Conservation (phyloP, 2,888 invertebrate species). For the Deilephila elpenor region DNA sequence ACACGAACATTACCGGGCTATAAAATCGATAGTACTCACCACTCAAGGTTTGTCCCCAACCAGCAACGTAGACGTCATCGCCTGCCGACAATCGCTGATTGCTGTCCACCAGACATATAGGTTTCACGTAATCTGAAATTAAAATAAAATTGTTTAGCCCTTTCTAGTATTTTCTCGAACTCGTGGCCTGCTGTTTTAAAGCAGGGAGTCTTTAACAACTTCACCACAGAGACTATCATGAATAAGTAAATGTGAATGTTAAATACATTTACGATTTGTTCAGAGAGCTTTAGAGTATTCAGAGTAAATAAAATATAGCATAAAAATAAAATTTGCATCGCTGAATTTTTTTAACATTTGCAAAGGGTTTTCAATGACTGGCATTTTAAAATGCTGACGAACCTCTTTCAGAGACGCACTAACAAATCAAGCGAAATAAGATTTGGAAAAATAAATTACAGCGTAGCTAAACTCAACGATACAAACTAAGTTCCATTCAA, state of each 20-base stretch:
- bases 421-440: conserved; percentile 21
- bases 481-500: background rate
- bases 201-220: no score
- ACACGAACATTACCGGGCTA: conserved; percentile 12
- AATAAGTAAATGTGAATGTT: background rate
- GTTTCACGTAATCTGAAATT: conserved; percentile 83
- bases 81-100: conserved; percentile 67
- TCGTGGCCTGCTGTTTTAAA: no score
- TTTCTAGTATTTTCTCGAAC: background rate
- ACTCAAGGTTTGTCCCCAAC: conserved; percentile 86
- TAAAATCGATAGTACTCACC: conserved; percentile 66
- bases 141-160: conserved; percentile 29
- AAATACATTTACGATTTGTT: background rate
- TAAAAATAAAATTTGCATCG: conserved; percentile 23
- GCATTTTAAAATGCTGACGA: conserved; percentile 18
- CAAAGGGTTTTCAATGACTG: conserved; percentile 10
- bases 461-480: background rate
- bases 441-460: conserved; percentile 19
- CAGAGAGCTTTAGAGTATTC: background rate
- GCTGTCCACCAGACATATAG: conserved; percentile 81
- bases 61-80: conserved; percentile 83
- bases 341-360: conserved; percentile 1
- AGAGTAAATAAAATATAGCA: background rate
- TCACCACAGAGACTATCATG: no score
- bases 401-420: conserved; percentile 16